Conservation (phyloP, 2,113 vertebrate species). For the Gallinago media region DNA sequence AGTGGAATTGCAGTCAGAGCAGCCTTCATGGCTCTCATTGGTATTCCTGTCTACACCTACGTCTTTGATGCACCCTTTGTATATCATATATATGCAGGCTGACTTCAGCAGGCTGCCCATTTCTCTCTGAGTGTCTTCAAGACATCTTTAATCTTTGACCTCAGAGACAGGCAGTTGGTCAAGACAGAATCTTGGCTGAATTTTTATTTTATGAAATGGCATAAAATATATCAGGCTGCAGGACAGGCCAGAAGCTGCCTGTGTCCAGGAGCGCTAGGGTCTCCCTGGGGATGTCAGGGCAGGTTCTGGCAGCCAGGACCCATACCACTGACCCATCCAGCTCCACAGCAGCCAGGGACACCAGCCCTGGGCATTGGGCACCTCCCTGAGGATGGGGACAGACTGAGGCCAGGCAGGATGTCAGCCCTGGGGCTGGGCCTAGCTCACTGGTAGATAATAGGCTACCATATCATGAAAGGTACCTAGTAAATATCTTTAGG, state of each 20-base stretch:
- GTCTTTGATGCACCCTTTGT: neutral
- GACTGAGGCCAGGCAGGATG: neutral
- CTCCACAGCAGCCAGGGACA: neutral
- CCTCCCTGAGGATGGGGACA: neutral
- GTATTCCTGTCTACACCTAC: neutral
- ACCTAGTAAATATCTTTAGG: neutral
- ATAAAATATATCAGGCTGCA: neutral
- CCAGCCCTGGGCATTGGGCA: neutral
- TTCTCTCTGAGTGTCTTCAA: neutral
- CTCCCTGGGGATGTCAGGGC: neutral
- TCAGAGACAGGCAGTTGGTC: neutral
- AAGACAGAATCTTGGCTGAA: neutral
- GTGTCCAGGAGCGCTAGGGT: neutral
- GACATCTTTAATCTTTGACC: constrained; percentile 43
- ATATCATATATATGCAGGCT: neutral
- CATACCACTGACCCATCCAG: neutral
- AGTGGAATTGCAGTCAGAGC: neutral
- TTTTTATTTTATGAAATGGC: neutral
- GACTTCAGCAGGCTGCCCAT: neutral
- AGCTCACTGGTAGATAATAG: neutral
- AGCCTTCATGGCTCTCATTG: neutral
- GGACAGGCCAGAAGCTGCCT: neutral
- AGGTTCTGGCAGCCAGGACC: neutral
- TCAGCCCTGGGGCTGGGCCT: neutral
- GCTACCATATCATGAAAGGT: neutral